Evolutionary conservation across 2,113 vertebrate species (phyloP).

Genomic region (Trogon melanurus): DNA sequence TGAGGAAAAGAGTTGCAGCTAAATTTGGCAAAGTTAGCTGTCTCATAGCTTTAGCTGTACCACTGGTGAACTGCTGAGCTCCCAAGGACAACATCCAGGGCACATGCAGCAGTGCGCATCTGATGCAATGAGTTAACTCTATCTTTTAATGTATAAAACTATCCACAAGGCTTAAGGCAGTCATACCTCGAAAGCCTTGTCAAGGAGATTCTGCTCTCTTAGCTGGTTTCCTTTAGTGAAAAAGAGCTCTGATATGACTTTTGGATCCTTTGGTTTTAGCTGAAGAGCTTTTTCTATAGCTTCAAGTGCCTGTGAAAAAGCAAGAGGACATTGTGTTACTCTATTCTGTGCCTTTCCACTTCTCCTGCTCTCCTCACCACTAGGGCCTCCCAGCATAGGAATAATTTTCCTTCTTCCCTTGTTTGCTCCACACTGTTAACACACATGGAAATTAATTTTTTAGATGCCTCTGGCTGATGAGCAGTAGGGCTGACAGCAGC

Average conservation of each 20-base stretch:
- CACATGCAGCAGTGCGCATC: neutral
- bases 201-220: slow-evolving; percentile 89
- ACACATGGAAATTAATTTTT: neutral
- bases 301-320: slow-evolving; percentile 80
- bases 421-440: neutral
- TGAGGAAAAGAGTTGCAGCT: neutral
- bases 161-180: neutral
- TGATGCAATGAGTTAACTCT: neutral
- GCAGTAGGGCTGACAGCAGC: neutral
- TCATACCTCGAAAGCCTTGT: slow-evolving; percentile 88
- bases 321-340: neutral
- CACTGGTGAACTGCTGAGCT: neutral
- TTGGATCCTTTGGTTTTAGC: slow-evolving; percentile 85
- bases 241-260: slow-evolving; percentile 87
- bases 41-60: neutral
- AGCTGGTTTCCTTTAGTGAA: slow-evolving; percentile 95
- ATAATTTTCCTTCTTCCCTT: neutral
- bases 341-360: neutral
- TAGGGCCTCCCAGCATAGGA: neutral
- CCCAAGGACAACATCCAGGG: neutral
- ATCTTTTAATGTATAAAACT: neutral
- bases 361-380: neutral
- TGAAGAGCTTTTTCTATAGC: slow-evolving; percentile 87
- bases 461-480: neutral
- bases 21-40: neutral